Evolutionary conservation across 2,888 invertebrate species (phyloP).

Genomic region (Hirudinaria manillensis): DNA sequence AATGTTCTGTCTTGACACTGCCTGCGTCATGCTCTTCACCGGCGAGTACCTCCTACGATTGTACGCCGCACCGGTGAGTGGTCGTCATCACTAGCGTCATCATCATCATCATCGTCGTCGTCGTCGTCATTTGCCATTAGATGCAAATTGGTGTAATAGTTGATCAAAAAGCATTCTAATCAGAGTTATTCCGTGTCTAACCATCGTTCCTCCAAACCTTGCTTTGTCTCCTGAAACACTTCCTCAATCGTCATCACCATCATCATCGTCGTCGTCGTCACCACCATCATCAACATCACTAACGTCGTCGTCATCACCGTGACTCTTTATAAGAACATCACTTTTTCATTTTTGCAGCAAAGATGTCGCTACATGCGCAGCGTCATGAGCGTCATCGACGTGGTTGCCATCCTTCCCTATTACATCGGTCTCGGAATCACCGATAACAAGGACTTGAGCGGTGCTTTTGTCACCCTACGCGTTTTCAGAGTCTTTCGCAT

Average conservation of each 20-base stretch:
- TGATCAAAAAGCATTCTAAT: too few species aligned
- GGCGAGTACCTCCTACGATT: slow-evolving; percentile 79
- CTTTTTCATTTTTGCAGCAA: slow-evolving; percentile 56
- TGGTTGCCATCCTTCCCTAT: slow-evolving; percentile 96
- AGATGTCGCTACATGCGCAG: slow-evolving; percentile 93
- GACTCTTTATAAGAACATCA: not conserved
- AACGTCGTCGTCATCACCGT: slow-evolving; percentile 26
- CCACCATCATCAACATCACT: slow-evolving; percentile 10
- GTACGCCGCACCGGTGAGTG: slow-evolving; percentile 80
- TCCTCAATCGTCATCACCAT: slow-evolving; percentile 22
- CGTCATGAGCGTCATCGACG: slow-evolving; percentile 99
- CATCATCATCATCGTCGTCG: slow-evolving; percentile 22
- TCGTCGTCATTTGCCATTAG: slow-evolving; percentile 1
- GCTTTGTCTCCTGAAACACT: slow-evolving; percentile 7
- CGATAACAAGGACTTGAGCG: slow-evolving; percentile 95
- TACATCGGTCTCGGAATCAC: slow-evolving; percentile 92
- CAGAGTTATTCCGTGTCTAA: too few species aligned
- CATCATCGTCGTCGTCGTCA: slow-evolving; percentile 19
- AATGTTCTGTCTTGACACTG: slow-evolving; percentile 98
- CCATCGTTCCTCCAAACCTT: too few species aligned
- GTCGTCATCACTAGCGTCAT: not conserved
- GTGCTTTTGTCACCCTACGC: slow-evolving; percentile 94
- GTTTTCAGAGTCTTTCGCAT: slow-evolving; percentile 99
- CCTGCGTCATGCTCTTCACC: slow-evolving; percentile 99
- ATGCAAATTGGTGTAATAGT: too few species aligned